A percentile compares a stretch with the other conserved stretches of the same genome.
These are phyloP conservation scores for Stenodera caucasica DNA, from an alignment of 2,888 invertebrate genomes.

Conservation along the genomic window DNA sequence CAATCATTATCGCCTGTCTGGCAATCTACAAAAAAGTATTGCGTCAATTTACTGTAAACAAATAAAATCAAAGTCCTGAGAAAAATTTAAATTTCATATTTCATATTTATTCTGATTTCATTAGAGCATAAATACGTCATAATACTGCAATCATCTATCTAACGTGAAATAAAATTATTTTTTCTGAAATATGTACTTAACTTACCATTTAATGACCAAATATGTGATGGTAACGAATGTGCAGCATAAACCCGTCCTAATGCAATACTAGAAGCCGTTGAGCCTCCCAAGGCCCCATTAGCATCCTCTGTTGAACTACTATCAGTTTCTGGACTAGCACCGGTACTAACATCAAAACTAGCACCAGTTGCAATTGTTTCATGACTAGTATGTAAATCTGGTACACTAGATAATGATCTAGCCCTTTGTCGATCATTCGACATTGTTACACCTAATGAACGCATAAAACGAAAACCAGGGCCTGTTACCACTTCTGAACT, in stretches of 20 bases:
- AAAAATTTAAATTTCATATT: neutral
- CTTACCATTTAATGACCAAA: slow-evolving; percentile 90
- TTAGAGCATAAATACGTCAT: neutral
- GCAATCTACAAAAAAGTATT: neutral
- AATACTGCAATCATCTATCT: slow-evolving; percentile 1
- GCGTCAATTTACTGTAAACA: neutral
- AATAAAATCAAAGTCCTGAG: neutral
- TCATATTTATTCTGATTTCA: too few species aligned
- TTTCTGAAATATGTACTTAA: too few species aligned
- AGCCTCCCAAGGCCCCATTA: slow-evolving; percentile 51
- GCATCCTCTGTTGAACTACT: slow-evolving; percentile 71
- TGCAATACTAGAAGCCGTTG: slow-evolving; percentile 59
- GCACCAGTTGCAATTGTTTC: slow-evolving; percentile 65
- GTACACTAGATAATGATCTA: slow-evolving; percentile 80
- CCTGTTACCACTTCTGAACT: slow-evolving; percentile 46
- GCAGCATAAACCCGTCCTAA: slow-evolving; percentile 82
- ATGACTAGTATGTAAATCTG: slow-evolving; percentile 64
- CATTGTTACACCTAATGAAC: slow-evolving; percentile 65
- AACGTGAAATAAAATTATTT: too few species aligned
- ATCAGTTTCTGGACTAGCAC: slow-evolving; percentile 69
- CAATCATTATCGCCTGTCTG: neutral
- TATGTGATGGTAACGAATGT: slow-evolving; percentile 87
- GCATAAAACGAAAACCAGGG: slow-evolving; percentile 45
- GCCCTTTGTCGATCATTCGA: slow-evolving; percentile 80
- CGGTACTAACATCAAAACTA: slow-evolving; percentile 66